phyloP scores from a whole-genome alignment of 2,797 vertebrate species.

The Varecia variegata region DNA sequence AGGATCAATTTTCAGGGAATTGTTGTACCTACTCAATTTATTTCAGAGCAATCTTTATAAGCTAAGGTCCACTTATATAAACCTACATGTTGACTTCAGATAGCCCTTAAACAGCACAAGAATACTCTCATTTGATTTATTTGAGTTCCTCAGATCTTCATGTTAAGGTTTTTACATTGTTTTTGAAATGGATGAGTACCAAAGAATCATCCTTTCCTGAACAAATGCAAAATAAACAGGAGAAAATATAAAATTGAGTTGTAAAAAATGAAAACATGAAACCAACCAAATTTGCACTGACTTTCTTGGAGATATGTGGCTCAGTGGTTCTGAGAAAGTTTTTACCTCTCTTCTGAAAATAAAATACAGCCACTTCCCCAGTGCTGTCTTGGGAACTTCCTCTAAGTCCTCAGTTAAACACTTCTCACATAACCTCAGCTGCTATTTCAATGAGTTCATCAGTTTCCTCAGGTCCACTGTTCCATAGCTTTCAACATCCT shows the following conservation, averaged over 20 bases:
- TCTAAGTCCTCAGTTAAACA: background rate
- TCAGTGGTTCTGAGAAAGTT: background rate
- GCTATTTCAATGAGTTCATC: background rate
- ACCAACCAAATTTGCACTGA: background rate
- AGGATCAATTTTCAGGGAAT: conserved; percentile 78
- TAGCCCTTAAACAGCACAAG: background rate
- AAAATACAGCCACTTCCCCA: background rate
- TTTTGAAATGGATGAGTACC: background rate
- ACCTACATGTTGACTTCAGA: conserved; percentile 14
- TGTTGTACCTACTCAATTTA: conserved; percentile 72
- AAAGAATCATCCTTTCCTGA: background rate
- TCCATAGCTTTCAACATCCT: background rate
- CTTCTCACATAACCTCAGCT: background rate
- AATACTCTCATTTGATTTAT: background rate
- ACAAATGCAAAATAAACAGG: background rate
- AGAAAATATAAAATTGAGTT: conserved; percentile 28
- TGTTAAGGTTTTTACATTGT: background rate
- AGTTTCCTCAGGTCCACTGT: background rate
- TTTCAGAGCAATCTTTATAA: conserved; percentile 65
- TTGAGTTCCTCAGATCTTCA: background rate
- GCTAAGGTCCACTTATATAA: conserved; percentile 51
- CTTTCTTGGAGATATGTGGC: background rate
- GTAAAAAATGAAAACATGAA: background rate
- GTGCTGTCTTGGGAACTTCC: background rate
- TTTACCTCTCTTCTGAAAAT: background rate